These are phyloP conservation scores for Pogonus chalceus DNA, from an alignment of 1,140 invertebrate species.

Conservation along the genomic window DNA sequence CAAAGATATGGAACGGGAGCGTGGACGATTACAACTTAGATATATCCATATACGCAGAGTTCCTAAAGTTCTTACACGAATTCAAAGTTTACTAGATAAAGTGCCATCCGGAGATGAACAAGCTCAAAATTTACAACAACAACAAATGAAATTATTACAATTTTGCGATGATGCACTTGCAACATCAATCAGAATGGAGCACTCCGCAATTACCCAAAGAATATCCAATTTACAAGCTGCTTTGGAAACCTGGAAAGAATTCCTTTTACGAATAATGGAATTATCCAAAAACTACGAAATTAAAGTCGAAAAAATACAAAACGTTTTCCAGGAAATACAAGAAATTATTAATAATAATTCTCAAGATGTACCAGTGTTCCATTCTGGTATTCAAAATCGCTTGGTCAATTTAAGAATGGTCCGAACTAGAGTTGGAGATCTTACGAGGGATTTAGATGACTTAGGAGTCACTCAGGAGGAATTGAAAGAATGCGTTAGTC, in stretches of 20 bases:
- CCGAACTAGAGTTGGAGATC: conserved; percentile 45
- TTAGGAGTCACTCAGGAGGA: conserved; percentile 67
- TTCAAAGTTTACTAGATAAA: conserved; percentile 57
- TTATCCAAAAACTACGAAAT: conserved; percentile 50
- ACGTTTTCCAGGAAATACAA: conserved; percentile 47
- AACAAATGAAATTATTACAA: conserved; percentile 58
- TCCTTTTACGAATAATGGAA: conserved; percentile 50
- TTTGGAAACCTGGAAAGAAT: conserved; percentile 71
- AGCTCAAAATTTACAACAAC: conserved; percentile 46
- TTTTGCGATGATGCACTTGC: conserved; percentile 66
- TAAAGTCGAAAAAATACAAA: conserved; percentile 43
- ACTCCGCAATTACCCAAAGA: conserved; percentile 60
- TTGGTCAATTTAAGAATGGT: conserved; percentile 48
- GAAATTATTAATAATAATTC: conserved; percentile 38
- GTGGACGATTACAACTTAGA: conserved; percentile 62
- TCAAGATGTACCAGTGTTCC: conserved; percentile 35
- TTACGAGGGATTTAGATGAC: conserved; percentile 50
- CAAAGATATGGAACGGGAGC: conserved; percentile 66
- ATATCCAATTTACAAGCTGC: conserved; percentile 67
- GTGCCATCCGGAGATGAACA: conserved; percentile 56
- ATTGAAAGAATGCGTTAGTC: conserved; percentile 73
- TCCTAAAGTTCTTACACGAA: conserved; percentile 56
- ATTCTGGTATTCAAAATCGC: conserved; percentile 40
- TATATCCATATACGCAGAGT: conserved; percentile 68
- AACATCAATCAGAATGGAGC: conserved; percentile 68